Conservation (phyloP, 2,888 invertebrate genomes). For the Sphaerophoria rueppellii region DNA sequence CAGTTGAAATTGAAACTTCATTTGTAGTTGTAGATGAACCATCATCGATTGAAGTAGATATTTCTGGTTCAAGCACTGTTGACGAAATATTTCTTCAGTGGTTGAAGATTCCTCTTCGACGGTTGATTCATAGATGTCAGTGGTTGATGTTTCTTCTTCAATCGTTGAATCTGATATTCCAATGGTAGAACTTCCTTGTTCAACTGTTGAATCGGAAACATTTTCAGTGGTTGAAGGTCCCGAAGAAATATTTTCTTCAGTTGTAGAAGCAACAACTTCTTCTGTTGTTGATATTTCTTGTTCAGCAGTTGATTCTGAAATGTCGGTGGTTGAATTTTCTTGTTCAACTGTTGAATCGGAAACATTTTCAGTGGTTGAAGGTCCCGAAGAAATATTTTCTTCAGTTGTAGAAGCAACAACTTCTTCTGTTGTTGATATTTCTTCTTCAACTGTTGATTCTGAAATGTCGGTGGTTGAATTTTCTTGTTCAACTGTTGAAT, state of each 20-base stretch:
- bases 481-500: neutral
- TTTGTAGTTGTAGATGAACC: neutral
- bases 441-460: conserved; percentile 22
- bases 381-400: neutral
- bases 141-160: conserved; percentile 2
- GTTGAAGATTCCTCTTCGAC: neutral
- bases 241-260: conserved; percentile 25
- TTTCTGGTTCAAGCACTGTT: neutral
- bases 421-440: conserved; percentile 14
- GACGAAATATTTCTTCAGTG: neutral
- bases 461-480: conserved; percentile 18
- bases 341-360: neutral
- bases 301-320: conserved; percentile 4
- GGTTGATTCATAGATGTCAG: neutral
- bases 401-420: neutral
- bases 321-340: neutral
- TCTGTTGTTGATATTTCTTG: conserved; percentile 12
- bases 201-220: conserved; percentile 3
- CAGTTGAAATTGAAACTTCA: neutral
- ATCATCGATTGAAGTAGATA: neutral
- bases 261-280: neutral
- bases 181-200: neutral
- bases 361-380: conserved; percentile 12
- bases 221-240: conserved; percentile 7
- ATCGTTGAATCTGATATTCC: conserved; percentile 39